Evolutionary conservation across 1,140 invertebrate species (phyloP), one percentile per base, ranked within the genome.

Genomic region (Temnothorax longispinosus): DNA sequence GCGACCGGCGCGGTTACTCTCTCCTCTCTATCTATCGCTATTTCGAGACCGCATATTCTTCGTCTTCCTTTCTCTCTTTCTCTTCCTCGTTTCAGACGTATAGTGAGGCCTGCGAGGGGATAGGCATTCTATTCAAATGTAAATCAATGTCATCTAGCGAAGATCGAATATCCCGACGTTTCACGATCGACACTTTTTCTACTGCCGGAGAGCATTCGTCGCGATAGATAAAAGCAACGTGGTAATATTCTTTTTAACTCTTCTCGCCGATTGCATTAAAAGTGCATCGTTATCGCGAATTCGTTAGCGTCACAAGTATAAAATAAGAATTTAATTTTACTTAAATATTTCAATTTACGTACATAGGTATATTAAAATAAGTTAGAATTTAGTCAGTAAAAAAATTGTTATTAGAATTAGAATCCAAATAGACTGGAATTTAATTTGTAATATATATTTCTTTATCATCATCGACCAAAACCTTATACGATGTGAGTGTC

Each of bases 61-160:
- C 85, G 56, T 47, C 62, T 27, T 38, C 21, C 62, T 47, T 41
- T 72, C 84, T 27, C 27, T 47, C 50, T 77, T 35, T 75, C 54
- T 60, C 56, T 38, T 38, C 21, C 52, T 72, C 13, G 41, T 27
- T 58, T 5, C 44, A 32, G 18, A 50, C 47, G 54, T 56, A 60
- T 56, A 60, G 64, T 18, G 21, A 81, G 41, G 32, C 27, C 27
- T 27, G 27, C 27, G 27, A 27, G 27, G 27, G 62, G 11, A 67
- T 58, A 74, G 27, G 50, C 10, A 67, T 35, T 60, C 77, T 60
- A 91, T 91, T 91, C 89, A 91, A 91, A 91, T 91, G 90, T 91
- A 91, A 91, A 91, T 91, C 90, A 91, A 87, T 90, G 90, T 91
- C 90, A 85, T 84, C 84, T 88, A 88, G 56, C 72, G 74, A 87